A percentile compares a stretch with the other conserved stretches of the same genome.
These are phyloP conservation scores for Lasiommata megera DNA, from an alignment of 2,888 invertebrate species.

Conservation along the genomic window DNA sequence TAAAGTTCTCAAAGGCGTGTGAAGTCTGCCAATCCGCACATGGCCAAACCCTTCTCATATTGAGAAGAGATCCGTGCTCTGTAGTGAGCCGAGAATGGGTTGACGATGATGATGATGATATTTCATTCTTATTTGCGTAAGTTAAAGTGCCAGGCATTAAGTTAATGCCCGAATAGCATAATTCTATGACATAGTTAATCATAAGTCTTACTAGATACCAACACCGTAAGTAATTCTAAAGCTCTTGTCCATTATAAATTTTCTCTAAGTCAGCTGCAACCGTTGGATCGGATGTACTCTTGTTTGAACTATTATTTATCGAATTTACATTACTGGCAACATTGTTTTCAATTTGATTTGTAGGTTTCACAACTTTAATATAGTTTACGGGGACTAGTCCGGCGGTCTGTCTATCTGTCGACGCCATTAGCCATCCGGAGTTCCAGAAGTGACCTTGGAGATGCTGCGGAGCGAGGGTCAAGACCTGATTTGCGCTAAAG, in stretches of 20 bases:
- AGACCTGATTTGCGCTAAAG: conserved; percentile 87
- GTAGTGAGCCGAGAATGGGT: no score
- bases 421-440: conserved; percentile 86
- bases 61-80: no score
- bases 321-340: conserved; percentile 1
- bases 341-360: conserved; percentile 18
- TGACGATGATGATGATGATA: no score
- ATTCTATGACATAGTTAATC: no score
- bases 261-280: conserved; percentile 12
- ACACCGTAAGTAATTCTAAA: no score
- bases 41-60: no score
- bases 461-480: conserved; percentile 91
- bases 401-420: conserved; percentile 77
- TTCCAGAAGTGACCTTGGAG: conserved; percentile 87
- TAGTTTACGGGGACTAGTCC: conserved; percentile 86
- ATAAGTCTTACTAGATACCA: no score
- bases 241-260: conserved; percentile 10
- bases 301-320: background rate
- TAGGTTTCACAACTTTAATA: conserved; percentile 61
- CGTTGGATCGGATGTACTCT: background rate
- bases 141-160: no score
- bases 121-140: no score
- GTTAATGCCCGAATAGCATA: no score
- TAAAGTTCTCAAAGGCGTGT: no score
- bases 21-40: no score